Evolutionary conservation across 2,888 invertebrate genomes (phyloP).

Genomic region (Pollenia angustigena): DNA sequence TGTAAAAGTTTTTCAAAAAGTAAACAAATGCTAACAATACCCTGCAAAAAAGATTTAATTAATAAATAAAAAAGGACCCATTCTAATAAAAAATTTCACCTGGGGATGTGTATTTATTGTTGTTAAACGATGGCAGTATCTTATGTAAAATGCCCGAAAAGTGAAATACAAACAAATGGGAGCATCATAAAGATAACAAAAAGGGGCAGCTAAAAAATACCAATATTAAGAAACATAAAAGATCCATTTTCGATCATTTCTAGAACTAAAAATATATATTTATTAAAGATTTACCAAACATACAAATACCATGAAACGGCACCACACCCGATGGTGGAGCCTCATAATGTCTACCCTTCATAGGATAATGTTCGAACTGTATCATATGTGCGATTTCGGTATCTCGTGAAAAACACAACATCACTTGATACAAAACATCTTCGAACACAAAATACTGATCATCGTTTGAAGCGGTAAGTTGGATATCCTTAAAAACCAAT

Average conservation of each 20-base stretch:
- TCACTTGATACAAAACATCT: conserved; percentile 96
- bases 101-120: conserved; percentile 96
- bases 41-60: conserved; percentile 83
- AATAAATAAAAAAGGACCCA: no score
- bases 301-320: conserved; percentile 98
- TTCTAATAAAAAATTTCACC: conserved; percentile 79
- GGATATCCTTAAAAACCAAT: conserved; percentile 97
- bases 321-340: conserved; percentile 96
- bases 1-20: conserved; percentile 95
- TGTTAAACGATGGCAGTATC: conserved; percentile 96
- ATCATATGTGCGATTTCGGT: conserved; percentile 90
- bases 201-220: conserved; percentile 91
- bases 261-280: no score
- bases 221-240: no score
- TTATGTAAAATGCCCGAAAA: conserved; percentile 94
- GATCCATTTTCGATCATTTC: no score
- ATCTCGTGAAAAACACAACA: conserved; percentile 96
- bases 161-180: conserved; percentile 94
- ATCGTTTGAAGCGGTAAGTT: conserved; percentile 97
- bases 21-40: conserved; percentile 94
- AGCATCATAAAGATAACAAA: conserved; percentile 96
- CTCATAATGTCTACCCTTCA: conserved; percentile 83
- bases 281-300: conserved; percentile 91
- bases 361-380: conserved; percentile 84
- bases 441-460: conserved; percentile 99